These are phyloP conservation scores for Tursiops truncatus DNA, from an alignment of 2,113 vertebrate genomes.

Conservation along the genomic window DNA sequence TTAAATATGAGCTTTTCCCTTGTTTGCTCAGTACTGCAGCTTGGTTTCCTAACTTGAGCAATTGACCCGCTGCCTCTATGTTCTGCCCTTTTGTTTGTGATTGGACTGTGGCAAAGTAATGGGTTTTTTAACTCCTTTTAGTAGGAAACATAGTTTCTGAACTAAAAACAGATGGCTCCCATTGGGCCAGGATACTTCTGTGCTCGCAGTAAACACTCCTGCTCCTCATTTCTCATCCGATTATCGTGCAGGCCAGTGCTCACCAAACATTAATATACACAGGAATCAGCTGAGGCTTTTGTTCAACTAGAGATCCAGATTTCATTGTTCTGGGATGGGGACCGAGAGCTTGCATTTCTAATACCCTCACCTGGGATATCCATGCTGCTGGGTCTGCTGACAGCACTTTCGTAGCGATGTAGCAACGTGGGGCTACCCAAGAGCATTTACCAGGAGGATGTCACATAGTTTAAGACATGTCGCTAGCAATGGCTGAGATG, in stretches of 20 bases:
- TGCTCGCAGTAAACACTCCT: neutral
- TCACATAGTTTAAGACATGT: neutral
- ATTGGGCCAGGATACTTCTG: neutral
- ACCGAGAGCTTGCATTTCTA: neutral
- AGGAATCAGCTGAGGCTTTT: neutral
- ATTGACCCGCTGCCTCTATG: neutral
- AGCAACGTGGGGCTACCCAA: neutral
- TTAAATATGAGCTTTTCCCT: neutral
- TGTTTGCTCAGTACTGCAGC: neutral
- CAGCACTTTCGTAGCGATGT: fast-evolving
- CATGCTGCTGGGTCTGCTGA: neutral
- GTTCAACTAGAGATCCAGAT: neutral
- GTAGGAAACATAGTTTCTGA: neutral
- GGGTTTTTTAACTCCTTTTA: neutral
- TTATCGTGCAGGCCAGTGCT: neutral
- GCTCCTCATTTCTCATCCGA: neutral
- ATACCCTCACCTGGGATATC: fast-evolving
- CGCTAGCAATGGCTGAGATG: neutral
- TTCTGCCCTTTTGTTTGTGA: neutral
- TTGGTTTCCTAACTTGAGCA: neutral
- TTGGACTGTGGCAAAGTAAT: neutral
- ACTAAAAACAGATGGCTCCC: neutral
- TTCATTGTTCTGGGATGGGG: neutral
- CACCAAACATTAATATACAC: too few relatives aligned
- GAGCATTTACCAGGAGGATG: neutral